Percentiles rank a stretch among this genome's conserved stretches.
phyloP scores from a whole-genome alignment of 1,140 invertebrate species.

The Ceratoteleas bidentatus region DNA sequence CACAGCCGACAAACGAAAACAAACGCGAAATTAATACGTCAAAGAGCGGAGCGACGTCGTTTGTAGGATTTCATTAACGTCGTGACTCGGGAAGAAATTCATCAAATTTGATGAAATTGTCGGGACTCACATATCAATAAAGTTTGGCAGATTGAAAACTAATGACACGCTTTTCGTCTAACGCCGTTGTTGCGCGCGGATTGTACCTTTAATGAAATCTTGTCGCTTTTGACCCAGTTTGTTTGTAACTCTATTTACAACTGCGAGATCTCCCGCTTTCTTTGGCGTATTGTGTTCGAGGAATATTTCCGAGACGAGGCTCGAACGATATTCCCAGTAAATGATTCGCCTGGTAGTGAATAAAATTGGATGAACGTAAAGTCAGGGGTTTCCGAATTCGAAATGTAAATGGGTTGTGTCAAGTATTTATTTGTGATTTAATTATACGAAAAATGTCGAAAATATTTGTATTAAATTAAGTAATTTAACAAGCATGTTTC shows the following conservation, averaged over 20 bases:
- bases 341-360: too few species aligned
- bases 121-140: slow-evolving; percentile 24
- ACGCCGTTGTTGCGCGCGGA: neutral
- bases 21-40: slow-evolving; percentile 27
- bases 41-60: slow-evolving; percentile 2
- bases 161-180: slow-evolving; percentile 17
- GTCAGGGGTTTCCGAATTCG: too few species aligned
- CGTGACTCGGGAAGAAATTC: slow-evolving; percentile 1
- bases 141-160: slow-evolving; percentile 22
- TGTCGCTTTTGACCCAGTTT: slow-evolving; percentile 34
- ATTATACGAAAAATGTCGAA: too few species aligned
- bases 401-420: too few species aligned
- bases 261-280: slow-evolving; percentile 21
- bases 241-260: slow-evolving; percentile 40
- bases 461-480: too few species aligned
- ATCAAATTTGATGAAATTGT: slow-evolving; percentile 30
- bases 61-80: slow-evolving; percentile 29
- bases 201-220: slow-evolving; percentile 24
- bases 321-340: too few species aligned
- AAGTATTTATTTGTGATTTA: too few species aligned
- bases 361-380: too few species aligned
- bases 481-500: too few species aligned
- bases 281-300: slow-evolving; percentile 13
- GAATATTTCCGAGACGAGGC: neutral
- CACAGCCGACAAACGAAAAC: neutral